Conservation (phyloP, 2,113 vertebrate species). For the Oryctolagus cuniculus region DNA sequence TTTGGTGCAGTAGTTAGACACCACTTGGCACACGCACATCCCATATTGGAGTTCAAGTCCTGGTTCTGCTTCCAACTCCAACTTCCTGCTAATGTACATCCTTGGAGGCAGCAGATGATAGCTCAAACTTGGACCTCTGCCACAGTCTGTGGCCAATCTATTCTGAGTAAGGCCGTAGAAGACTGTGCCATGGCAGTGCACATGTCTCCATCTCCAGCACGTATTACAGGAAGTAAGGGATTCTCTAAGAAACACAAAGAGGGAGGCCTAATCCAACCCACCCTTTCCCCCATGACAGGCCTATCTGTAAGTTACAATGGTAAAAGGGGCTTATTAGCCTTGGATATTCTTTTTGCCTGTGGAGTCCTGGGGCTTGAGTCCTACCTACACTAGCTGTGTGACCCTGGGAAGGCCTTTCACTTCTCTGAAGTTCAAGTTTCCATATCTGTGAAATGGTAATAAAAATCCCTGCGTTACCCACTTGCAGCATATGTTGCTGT, state of each 20-base stretch:
- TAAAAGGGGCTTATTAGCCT: not conserved
- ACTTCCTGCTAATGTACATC: too few species aligned
- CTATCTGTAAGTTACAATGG: constrained; percentile 6
- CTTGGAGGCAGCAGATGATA: too few species aligned
- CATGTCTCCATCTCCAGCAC: not conserved
- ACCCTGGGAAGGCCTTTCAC: not conserved
- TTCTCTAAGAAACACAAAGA: constrained; percentile 17
- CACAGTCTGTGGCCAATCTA: constrained; percentile 23
- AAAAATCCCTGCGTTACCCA: constrained; percentile 18
- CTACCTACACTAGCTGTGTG: not conserved
- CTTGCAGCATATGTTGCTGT: not conserved
- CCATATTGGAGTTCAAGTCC: too few species aligned
- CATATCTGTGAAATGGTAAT: not conserved
- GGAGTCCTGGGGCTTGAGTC: not conserved
- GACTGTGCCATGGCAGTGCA: not conserved
- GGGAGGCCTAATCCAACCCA: not conserved
- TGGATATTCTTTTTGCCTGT: constrained; percentile 22
- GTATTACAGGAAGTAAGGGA: constrained; percentile 15
- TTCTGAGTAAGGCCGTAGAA: not conserved
- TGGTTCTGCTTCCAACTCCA: too few species aligned
- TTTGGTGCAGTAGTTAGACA: too few species aligned
- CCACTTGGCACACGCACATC: too few species aligned
- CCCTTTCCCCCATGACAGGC: not conserved
- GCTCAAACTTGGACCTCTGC: not conserved
- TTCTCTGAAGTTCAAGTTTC: constrained; percentile 43